Base-by-base conservation (phyloP, 23 tunicate species). In the Aplidium turbinatum region DNA sequence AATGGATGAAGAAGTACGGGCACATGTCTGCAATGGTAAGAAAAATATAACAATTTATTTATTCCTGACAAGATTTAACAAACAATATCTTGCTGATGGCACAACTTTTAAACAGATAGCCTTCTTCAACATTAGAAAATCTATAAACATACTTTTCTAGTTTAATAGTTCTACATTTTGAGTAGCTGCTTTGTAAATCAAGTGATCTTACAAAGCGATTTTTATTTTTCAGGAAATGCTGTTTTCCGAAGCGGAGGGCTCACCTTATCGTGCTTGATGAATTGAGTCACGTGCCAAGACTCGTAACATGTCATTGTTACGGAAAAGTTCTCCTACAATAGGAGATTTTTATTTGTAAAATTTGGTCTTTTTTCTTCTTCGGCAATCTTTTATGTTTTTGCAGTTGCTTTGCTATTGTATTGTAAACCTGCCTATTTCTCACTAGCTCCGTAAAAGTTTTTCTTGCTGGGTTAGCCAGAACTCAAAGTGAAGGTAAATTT, bases 21-120 rank as follows among this genome's bases (percentile, higher is more conserved):
- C 82, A 84, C 83, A 91, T 91, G 97, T 61, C 91, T 24, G 79
- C 85, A 31, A 91, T 85, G 86, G 97, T 91, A 73, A 78, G 97
- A n/a, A n/a, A n/a, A n/a, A n/a, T n/a, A n/a, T n/a, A n/a, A n/a
- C n/a, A n/a, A n/a, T 66, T 30, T 11, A 28, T 65, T 67, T 29
- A 16, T 21, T 38, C 21, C 21, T 20, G 21, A 5, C 22, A 54
- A 54, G 23, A 5, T 9, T 42, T 11, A 42, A 42, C 50, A 9
- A n/a, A n/a, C n/a, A 9, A 16, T 42, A 42, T 42, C 16, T 9
- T 42, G 16, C 50, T 42, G 16, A 42, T 9, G 11, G 50, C 11
- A 42, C 13, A 9, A 9, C 9, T 42, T 42, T 42, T 42, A 42
- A 42, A 42, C 48, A 9, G 48, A 42, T 42, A n/a, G n/a, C n/a